Evolutionary conservation across 2,888 invertebrate species (phyloP).

Genomic region (Odontocolon sp.): DNA sequence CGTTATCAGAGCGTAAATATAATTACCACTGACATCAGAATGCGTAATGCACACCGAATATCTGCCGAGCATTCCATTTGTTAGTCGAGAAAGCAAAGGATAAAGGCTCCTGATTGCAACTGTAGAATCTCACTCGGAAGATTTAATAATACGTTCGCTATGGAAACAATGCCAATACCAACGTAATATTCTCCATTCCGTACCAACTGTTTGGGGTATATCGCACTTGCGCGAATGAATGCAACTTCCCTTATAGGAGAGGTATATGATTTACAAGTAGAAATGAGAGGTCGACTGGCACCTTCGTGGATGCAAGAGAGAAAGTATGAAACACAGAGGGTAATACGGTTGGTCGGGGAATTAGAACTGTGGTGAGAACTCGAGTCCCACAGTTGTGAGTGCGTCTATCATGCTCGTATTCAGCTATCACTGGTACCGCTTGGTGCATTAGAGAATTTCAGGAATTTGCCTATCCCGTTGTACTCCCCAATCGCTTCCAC

Average conservation of each 20-base stretch:
- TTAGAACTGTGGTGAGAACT: conserved; percentile 34
- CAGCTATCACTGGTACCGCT: not conserved
- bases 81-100: too few species aligned
- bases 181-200: too few species aligned
- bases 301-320: not conserved
- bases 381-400: not conserved
- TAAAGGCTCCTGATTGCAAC: too few species aligned
- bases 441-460: conserved; percentile 21
- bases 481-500: not conserved
- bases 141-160: too few species aligned
- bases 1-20: too few species aligned
- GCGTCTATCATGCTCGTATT: not conserved
- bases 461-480: conserved; percentile 7
- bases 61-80: too few species aligned
- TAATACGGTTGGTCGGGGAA: conserved; percentile 18
- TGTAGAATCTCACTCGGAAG: too few species aligned
- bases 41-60: too few species aligned
- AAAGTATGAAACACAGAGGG: not conserved
- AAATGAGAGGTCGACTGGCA: not conserved
- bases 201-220: too few species aligned
- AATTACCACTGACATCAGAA: too few species aligned
- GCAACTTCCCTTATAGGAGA: not conserved
- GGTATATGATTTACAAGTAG: not conserved
- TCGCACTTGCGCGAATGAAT: not conserved
- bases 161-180: too few species aligned